Base-by-base conservation (phyloP, 2,888 invertebrate genomes). In the Liposcelis brunnea region DNA sequence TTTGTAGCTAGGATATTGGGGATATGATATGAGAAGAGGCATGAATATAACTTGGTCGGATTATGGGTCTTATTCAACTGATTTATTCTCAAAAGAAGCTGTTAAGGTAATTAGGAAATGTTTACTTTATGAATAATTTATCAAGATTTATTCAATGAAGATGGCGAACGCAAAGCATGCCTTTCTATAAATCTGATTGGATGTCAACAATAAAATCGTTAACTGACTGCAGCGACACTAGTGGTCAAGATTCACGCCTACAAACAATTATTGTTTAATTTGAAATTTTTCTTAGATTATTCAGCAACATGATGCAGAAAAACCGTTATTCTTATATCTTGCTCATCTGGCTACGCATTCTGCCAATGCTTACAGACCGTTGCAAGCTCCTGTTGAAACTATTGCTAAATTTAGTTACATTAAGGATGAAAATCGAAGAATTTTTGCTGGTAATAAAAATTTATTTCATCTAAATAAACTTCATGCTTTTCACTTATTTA, bases 301-400 rank as follows among this genome's bases (percentile, higher is more conserved):
- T 43, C 57, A 61, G 3, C 58, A 65, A n/a, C 75, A 75, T 49
- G 56, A 60, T 48, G 60, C 69, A 49, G 55, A 58, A 0, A 49
- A 59, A 38, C 78, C 81, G 0, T 62, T 80, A 61, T 80, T 80
- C 57, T 65, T 82, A 55, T 80, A 79, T 59, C 56, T 82, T 44
- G 70, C 80, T 0, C 78, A 79, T 55, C 61, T 75, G 42, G 78
- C 80, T 0, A 74, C 77, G 0, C 81, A 82, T 59, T 69, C 74
- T 12, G 78, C 73, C 1, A 77, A 77, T 54, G 59, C 62, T 6
- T 61, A 69, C 45, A 64, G 70, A 46, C 74, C 75, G 1, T 60
- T 83, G 32, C 80, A 84, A 61, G 84, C 83, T 0, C 83, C 83
- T 0, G 67, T 70, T 52, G 74, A 77, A 49, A 77, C 76, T 55